phyloP scores from a whole-genome alignment of 2,113 vertebrate species.

The Tonatia bakeri region DNA sequence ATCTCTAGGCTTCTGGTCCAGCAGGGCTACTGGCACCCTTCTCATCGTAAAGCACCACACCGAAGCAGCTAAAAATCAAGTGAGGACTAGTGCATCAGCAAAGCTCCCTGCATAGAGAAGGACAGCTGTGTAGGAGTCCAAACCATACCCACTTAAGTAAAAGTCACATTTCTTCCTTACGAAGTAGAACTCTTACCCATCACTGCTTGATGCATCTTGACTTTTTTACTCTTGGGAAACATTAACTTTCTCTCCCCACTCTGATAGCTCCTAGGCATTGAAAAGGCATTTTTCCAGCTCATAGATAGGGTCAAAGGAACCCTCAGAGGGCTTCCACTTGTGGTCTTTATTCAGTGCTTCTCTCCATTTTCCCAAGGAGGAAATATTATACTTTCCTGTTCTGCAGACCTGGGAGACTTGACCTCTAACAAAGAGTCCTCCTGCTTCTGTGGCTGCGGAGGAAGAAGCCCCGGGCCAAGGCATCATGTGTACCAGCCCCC shows the following conservation, averaged over 20 bases:
- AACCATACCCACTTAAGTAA: not conserved
- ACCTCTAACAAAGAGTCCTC: not conserved
- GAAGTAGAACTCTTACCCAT: not conserved
- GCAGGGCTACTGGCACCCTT: too few relatives aligned
- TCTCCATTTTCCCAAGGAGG: not conserved
- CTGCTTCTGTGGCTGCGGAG: not conserved
- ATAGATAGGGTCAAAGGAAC: not conserved
- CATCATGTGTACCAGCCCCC: fast-evolving
- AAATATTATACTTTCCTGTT: not conserved
- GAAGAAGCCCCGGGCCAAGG: not conserved
- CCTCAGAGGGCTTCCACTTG: not conserved
- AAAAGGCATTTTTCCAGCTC: not conserved
- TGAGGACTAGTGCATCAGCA: not conserved
- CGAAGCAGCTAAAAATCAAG: not conserved
- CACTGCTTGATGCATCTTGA: not conserved
- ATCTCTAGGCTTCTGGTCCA: not conserved
- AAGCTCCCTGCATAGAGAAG: not conserved
- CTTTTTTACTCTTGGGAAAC: not conserved
- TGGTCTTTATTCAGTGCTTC: not conserved
- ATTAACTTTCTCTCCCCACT: not conserved
- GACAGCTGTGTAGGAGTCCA: not conserved
- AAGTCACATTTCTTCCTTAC: not conserved
- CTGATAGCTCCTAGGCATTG: not conserved
- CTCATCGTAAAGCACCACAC: not conserved
- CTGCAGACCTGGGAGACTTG: not conserved